Evolutionary conservation across 2,888 invertebrate genomes (phyloP), one percentile per base, ranked within the genome.

Genomic region (Nyleta sp.): DNA sequence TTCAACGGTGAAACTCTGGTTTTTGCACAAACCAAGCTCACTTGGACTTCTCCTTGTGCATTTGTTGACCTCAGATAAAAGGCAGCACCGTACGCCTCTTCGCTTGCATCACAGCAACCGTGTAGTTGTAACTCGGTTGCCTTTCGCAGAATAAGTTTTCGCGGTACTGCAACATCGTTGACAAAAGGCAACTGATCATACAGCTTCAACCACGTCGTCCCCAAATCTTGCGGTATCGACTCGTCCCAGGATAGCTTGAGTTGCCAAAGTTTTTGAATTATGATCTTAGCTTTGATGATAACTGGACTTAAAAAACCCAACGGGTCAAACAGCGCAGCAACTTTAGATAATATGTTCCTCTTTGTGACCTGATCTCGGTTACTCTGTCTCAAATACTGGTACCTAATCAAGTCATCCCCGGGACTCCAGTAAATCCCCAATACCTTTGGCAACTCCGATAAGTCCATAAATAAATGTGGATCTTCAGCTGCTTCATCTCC

Each of bases 231-330:
- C 8, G 64, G 64, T 13, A 52, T 7, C n/a, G 22, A 33, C 13
- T 64, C 64, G 8, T 50, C 64, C 64, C 64, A 64, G 10, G 15
- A 18, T 38, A 62, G 11, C 11, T 48, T 35, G 1, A 48, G n/a
- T 18, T 42, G 10, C 80, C 80, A 80, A 6, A 70, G 20, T 8
- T 22, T 15, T 42, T 80, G 74, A 31, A 80, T 50, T 10, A 80
- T n/a, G 7, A 78, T 42, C 35, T 80, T 80, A 2, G 72, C 55
- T 24, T 8, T 52, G 4, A 80, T 28, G 8, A 76, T 62, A 4
- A 78, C 33, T 0, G 80, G 71, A n/a, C 60, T 74, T 2, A 80
- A 44, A 8, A 78, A 17, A 5, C 80, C 78, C 1, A 75, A 44
- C 8, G 68, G 75, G 22, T 80, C 72, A 40, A 75, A 80, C 11